phyloP scores from a whole-genome alignment of 2,888 invertebrate species.

The Chrysodeixis includens region DNA sequence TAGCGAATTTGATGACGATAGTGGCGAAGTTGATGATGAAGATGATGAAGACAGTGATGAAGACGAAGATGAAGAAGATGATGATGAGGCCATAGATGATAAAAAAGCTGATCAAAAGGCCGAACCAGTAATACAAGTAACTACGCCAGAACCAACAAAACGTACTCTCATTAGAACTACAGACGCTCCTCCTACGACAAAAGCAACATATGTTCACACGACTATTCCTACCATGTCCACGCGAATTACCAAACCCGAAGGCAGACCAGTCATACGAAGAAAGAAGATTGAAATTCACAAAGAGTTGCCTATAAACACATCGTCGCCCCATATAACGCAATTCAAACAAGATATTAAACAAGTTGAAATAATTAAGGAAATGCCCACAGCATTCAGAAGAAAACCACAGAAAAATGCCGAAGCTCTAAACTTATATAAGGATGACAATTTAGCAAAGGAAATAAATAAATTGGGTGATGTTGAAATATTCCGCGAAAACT shows the following conservation, averaged over 20 bases:
- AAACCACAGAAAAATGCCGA: slow-evolving; percentile 72
- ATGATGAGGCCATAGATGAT: slow-evolving; percentile 33
- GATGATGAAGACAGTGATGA: slow-evolving; percentile 55
- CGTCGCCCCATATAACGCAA: slow-evolving; percentile 77
- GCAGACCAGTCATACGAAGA: slow-evolving; percentile 73
- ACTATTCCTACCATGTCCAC: slow-evolving; percentile 67
- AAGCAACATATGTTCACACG: slow-evolving; percentile 66
- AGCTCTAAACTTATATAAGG: slow-evolving; percentile 79
- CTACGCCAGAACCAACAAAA: slow-evolving; percentile 78
- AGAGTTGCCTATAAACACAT: slow-evolving; percentile 77
- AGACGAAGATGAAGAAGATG: slow-evolving; percentile 11
- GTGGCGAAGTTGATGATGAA: slow-evolving; percentile 53
- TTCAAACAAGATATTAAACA: slow-evolving; percentile 84
- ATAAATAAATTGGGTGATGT: slow-evolving; percentile 82
- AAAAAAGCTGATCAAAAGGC: slow-evolving; percentile 40
- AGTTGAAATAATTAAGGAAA: slow-evolving; percentile 82
- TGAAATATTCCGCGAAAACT: slow-evolving; percentile 80
- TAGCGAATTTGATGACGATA: slow-evolving; percentile 56
- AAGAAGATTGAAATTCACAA: slow-evolving; percentile 84
- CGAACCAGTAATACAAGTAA: slow-evolving; percentile 43
- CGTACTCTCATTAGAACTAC: slow-evolving; percentile 76
- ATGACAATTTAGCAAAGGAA: slow-evolving; percentile 81
- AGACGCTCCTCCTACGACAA: slow-evolving; percentile 65
- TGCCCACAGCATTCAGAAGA: slow-evolving; percentile 62
- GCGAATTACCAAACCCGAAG: slow-evolving; percentile 59